Conservation (phyloP, 2,797 vertebrate species). For the Tinamus major region DNA sequence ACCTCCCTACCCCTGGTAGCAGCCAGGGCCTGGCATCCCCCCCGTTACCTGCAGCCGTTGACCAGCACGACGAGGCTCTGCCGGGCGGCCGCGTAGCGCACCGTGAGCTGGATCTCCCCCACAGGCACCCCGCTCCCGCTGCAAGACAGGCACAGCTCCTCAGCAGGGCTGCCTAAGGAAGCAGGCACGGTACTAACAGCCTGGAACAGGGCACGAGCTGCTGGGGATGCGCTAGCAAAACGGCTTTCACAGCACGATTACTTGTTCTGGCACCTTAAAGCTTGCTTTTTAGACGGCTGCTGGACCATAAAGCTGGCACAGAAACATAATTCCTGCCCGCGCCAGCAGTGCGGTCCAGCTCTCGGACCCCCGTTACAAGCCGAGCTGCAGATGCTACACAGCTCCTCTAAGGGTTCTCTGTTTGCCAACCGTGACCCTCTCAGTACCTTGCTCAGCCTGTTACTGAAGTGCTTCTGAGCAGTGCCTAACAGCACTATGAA, state of each 20-base stretch:
- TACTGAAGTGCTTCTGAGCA: background rate
- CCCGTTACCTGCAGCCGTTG: slow-evolving; percentile 88
- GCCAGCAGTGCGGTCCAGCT: fast-evolving
- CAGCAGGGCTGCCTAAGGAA: background rate
- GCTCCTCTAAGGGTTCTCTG: background rate
- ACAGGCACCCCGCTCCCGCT: slow-evolving; percentile 84
- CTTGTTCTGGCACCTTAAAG: background rate
- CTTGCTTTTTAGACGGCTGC: background rate
- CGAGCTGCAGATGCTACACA: fast-evolving
- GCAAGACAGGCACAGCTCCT: slow-evolving; percentile 41
- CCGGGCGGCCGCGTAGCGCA: slow-evolving; percentile 87
- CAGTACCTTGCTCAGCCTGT: background rate
- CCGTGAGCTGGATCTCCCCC: slow-evolving; percentile 89
- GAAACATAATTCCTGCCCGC: fast-evolving
- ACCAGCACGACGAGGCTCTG: slow-evolving; percentile 88
- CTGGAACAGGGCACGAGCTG: fast-evolving
- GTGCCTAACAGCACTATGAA: background rate
- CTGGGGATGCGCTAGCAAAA: background rate
- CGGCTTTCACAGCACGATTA: background rate
- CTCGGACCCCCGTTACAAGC: background rate
- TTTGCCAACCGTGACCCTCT: background rate
- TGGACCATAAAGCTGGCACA: background rate
- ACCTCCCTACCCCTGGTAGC: too few relatives aligned
- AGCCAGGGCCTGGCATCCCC: fast-evolving
- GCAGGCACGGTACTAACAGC: background rate